Base-by-base conservation (phyloP, 2,113 vertebrate species). In the Oryzias celebensis region DNA sequence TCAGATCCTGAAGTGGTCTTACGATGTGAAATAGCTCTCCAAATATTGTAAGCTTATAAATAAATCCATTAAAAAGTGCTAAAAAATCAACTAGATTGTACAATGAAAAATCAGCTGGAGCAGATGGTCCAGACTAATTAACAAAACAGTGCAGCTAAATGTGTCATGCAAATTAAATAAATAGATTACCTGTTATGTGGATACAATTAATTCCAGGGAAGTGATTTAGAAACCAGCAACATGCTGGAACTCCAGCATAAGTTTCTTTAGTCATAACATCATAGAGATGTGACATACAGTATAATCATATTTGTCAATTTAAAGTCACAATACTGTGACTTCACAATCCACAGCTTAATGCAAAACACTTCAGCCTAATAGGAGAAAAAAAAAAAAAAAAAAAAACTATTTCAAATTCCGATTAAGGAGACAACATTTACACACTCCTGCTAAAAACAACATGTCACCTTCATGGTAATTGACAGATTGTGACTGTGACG, bases 401-500 rank as follows among this genome's bases (percentile, higher is more conserved):
- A 20, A 20, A 28, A 36, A 49, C 54, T 4, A 2, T 58, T 14
- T 20, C 45, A 20, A 51, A 23, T 49, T 58, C 14, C 18, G 5
- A 17, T 50, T 31, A 18, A 20, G 4, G 5, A 63, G 20, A 8
- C 28, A 58, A 62, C 16, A 45, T 64, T 18, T 31, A 22, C 28
- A 41, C 2, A 2, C 58, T 17, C 51, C 7, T 42, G 50, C 43
- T 44, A 50, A 44, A 50, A 45, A 31, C 23, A 24, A 46, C 54
- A 56, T 51, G 36, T 64, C 62, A 51, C 14, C 57, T 62, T 65
- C 7, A 42, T 28, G 58, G 52, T 23, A 52, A 42, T 41, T 65
- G 46, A 71, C 31, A 63, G 50, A 63, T 42, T 68, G 54, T 56
- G 60, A 73, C 47, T 36, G 50, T 69, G 62, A 71, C n/a, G 2